phyloP scores from a whole-genome alignment of 2,113 vertebrate genomes.

The Eptesicus fuscus region DNA sequence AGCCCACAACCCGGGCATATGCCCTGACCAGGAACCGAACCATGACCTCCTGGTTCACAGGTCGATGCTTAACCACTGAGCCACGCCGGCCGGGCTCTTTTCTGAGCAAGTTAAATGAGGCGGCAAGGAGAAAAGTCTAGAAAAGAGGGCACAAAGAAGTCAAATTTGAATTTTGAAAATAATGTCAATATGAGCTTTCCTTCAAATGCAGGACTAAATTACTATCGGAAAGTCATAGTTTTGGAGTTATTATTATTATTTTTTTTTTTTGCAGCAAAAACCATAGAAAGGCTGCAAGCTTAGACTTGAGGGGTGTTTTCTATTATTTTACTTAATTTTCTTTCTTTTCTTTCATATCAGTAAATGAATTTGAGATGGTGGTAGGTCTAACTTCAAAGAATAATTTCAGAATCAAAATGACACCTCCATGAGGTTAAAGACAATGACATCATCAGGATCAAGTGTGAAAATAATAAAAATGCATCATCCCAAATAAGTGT shows the following conservation, averaged over 20 bases:
- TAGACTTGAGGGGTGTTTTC: background rate
- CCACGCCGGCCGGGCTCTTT: background rate
- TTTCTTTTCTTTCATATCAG: background rate
- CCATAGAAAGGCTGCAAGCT: background rate
- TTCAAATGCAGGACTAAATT: background rate
- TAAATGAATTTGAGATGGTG: background rate
- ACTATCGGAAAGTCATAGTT: background rate
- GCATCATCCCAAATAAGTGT: background rate
- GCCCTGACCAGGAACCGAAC: no score
- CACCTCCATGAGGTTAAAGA: background rate
- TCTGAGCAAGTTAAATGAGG: constrained; percentile 12
- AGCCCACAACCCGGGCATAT: no score
- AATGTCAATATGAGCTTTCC: background rate
- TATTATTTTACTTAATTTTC: background rate
- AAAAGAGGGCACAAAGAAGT: background rate
- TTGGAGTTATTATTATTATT: background rate
- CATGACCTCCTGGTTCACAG: no score
- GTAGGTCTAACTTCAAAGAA: background rate
- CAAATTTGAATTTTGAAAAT: background rate
- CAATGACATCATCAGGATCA: background rate
- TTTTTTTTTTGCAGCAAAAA: background rate
- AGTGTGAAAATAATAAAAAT: background rate
- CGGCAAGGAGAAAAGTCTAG: background rate
- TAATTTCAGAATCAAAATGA: background rate
- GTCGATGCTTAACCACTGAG: no score